Evolutionary conservation across 2,888 invertebrate genomes (phyloP), one percentile per base, ranked within the genome.

Genomic region (Drosophila macrospina): DNA sequence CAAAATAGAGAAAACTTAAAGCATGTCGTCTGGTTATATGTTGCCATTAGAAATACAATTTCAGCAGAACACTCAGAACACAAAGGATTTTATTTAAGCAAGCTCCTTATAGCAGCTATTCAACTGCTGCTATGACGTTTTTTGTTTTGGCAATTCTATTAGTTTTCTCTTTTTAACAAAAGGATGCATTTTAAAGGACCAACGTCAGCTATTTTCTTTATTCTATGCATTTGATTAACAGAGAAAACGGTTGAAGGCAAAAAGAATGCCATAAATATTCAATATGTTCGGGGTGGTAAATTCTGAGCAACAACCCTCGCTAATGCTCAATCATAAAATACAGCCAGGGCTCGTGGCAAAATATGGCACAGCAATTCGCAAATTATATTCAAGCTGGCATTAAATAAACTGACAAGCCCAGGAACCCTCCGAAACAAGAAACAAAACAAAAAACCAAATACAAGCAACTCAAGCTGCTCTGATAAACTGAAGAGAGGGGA

Each of bases 301-400:
- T 66, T 70, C 57, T 20, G 10, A 15, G 56, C 26, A 57, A 64
- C 76, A 69, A 67, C 64, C 65, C 61, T 57, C 65, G 65, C 71
- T 86, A 80, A 88, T 88, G 84, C 52, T 77, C 55, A 56, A 74
- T 79, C 84, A 80, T 88, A 88, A 83, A 86, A 65, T 63, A 70
- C 88, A 86, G 70, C n/a, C 30, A 54, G 30, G 54, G 42, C 15
- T 37, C 34, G 26, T 34, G 8, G 44, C 36, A 52, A 80, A 79
- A 86, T 72, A 83, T 86, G 87, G 78, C 81, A 84, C 55, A 72
- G 83, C 88, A 88, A 89, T 89, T 86, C 82, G 80, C 86, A 86
- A 86, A 86, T 86, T 86, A 85, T 86, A 85, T 85, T 88, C 88
- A 72, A 82, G 87, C 78, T 75, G 69, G 73, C 83, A 89, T 87